Conservation (phyloP, 2,888 invertebrate genomes). For the Candidula unifasciata region DNA sequence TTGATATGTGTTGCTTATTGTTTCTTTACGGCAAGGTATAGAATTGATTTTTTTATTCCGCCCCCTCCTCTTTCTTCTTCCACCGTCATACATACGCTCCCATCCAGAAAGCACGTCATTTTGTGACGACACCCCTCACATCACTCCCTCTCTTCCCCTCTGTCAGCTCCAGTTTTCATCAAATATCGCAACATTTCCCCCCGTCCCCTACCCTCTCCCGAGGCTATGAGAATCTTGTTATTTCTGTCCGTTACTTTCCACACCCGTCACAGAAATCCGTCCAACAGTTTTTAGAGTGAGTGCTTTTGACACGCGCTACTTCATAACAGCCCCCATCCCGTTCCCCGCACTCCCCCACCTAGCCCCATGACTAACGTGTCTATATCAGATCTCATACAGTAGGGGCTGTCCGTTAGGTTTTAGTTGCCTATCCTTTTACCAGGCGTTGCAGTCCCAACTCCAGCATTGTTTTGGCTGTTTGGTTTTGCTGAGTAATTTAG, state of each 20-base stretch:
- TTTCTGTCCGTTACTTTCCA: no score
- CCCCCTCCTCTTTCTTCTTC: no score
- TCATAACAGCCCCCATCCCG: background rate
- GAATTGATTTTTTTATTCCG: no score
- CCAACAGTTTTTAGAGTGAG: conserved; percentile 18
- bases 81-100: background rate
- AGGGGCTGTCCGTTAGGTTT: background rate
- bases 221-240: background rate
- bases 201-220: background rate
- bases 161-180: background rate
- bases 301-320: conserved; percentile 5
- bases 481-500: no score
- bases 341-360: no score
- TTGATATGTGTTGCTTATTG: no score
- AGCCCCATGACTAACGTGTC: background rate
- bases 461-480: no score
- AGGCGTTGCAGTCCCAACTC: no score
- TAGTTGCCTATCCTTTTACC: no score
- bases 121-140: background rate
- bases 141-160: background rate
- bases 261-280: no score
- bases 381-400: background rate
- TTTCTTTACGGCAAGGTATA: no score
- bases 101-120: background rate
- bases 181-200: no score